Evolutionary conservation across 2,888 invertebrate genomes (phyloP).

Genomic region (Coenonympha arcania): DNA sequence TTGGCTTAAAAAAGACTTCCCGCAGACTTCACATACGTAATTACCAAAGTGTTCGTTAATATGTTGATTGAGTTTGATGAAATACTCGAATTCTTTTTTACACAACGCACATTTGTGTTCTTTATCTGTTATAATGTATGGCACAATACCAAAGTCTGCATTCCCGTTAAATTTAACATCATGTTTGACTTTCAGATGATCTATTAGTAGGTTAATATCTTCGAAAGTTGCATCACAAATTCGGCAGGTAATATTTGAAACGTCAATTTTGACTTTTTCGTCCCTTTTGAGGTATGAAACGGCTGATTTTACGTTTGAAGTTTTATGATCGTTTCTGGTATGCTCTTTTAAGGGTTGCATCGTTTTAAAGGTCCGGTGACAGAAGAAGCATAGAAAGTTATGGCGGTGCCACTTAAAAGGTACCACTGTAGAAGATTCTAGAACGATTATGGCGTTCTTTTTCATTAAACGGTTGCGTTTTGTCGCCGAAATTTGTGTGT

Average conservation of each 20-base stretch:
- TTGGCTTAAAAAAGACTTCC: conserved; percentile 56
- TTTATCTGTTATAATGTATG: conserved; percentile 45
- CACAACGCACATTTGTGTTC: conserved; percentile 52
- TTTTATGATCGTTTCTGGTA: conserved; percentile 43
- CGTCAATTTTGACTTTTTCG: conserved; percentile 63
- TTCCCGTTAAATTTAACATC: conserved; percentile 39
- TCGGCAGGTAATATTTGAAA: conserved; percentile 41
- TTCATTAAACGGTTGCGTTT: conserved; percentile 58
- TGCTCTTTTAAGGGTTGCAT: conserved; percentile 54
- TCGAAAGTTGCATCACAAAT: conserved; percentile 37
- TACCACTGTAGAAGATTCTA: conserved; percentile 51
- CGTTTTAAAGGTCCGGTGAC: conserved; percentile 52
- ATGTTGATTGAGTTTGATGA: conserved; percentile 60
- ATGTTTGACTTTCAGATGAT: conserved; percentile 47
- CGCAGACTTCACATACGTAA: conserved; percentile 60
- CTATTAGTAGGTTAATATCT: conserved; percentile 38
- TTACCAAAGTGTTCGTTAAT: conserved; percentile 61
- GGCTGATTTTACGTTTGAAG: conserved; percentile 48
- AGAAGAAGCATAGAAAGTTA: conserved; percentile 61
- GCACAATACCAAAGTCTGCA: conserved; percentile 50
- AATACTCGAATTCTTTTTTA: conserved; percentile 49
- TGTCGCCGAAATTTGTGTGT: conserved; percentile 51
- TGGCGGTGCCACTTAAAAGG: conserved; percentile 68
- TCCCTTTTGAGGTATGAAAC: conserved; percentile 54
- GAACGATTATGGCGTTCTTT: conserved; percentile 51